Base-by-base conservation (phyloP, 2,113 vertebrate species). In the Macquaria australasica region DNA sequence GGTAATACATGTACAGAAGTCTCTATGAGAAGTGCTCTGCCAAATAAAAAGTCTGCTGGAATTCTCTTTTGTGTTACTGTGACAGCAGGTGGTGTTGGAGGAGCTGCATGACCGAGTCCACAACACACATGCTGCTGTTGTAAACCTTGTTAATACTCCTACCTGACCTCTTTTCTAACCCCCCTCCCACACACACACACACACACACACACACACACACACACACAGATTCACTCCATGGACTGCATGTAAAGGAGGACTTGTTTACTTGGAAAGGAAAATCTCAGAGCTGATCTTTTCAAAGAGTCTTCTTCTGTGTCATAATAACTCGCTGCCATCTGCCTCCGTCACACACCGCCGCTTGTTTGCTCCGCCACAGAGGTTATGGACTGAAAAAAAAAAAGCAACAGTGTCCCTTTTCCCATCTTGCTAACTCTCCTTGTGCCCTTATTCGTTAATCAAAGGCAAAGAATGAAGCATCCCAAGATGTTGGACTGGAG, bases 21-120 rank as follows among this genome's bases (percentile, higher is more conserved):
- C 85, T 82, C 82, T 25, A 25, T 64, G 77, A 84, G 73, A 81
- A 59, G 58, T 15, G 62, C 68, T 85, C 84, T 85, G 88, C 87
- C 89, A 87, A 90, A 92, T 66, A 64, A 59, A 83, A 55, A 12
- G 55, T 53, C 59, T 67, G 86, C 81, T 83, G 82, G 71, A 83
- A 1, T 64, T 66, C 41, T 79, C 23, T 60, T 39, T 64, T 59
- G n/a, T 80, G 77, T 89, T 81, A 48, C 64, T 72, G 18, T 74
- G n/a, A 69, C 74, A 86, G 84, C 64, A 58, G 69, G 43, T 75
- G 72, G 75, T 75, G 56, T 75, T 81, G 55, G 37, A 83, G 72
- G 75, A 64, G 64, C 71, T 80, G 92, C 90, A 91, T 82, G 88
- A 75, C 41, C 62, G 5, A 67, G 78, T 51, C 63, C 84, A 68